These are phyloP conservation scores for Encarsia formosa DNA, from an alignment of 2,888 invertebrate genomes.

Conservation along the genomic window DNA sequence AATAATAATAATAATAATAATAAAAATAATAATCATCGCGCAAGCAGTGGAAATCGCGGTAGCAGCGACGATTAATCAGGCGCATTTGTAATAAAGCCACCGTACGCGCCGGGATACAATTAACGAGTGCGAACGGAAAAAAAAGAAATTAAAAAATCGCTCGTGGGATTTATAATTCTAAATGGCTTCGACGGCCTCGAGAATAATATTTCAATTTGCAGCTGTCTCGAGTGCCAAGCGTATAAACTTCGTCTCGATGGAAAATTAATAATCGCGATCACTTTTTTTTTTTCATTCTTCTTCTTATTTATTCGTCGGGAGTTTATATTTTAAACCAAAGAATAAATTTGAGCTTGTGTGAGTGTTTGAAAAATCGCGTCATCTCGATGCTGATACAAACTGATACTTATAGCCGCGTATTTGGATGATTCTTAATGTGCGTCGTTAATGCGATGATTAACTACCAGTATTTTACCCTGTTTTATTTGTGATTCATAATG, in stretches of 20 bases:
- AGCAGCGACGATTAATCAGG: background rate
- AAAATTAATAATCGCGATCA: slow-evolving; percentile 9
- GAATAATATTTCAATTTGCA: slow-evolving; percentile 24
- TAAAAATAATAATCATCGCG: too few relatives aligned
- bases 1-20: too few relatives aligned
- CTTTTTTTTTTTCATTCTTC: background rate
- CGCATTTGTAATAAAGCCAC: background rate
- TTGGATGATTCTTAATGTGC: too few relatives aligned
- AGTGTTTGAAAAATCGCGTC: too few relatives aligned
- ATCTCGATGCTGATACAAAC: too few relatives aligned
- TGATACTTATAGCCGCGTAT: too few relatives aligned
- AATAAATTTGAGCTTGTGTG: too few relatives aligned
- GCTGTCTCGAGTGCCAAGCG: slow-evolving; percentile 1
- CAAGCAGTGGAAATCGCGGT: background rate
- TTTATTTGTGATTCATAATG: too few relatives aligned
- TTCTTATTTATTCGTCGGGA: background rate
- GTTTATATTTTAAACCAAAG: too few relatives aligned
- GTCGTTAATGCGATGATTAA: too few relatives aligned
- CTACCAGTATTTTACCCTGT: too few relatives aligned
- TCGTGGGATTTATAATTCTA: background rate
- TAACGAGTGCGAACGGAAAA: background rate
- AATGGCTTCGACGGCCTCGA: slow-evolving; percentile 15
- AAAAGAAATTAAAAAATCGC: background rate
- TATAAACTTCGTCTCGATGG: background rate
- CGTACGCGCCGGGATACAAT: background rate